phyloP scores from a whole-genome alignment of 2,888 invertebrate species.

The Ypsolopha scabrella region DNA sequence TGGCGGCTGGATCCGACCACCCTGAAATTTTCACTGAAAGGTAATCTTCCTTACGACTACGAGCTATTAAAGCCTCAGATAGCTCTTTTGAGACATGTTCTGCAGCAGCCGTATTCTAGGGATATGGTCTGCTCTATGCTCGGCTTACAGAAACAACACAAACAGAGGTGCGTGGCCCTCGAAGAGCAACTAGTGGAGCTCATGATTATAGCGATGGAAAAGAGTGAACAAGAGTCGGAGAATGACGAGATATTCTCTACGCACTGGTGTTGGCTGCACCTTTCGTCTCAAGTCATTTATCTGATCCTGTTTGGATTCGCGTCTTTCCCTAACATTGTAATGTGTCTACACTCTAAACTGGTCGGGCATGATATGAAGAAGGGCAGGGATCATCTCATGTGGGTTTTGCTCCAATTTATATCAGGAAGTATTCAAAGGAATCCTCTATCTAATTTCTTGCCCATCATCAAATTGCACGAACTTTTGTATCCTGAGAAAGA shows the following conservation, averaged over 20 bases:
- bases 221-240: conserved; percentile 78
- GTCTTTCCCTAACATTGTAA: conserved; percentile 92
- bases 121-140: conserved; percentile 97
- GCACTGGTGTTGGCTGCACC: conserved; percentile 92
- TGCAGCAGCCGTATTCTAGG: conserved; percentile 95
- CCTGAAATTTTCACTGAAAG: conserved; percentile 72
- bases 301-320: conserved; percentile 95
- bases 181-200: conserved; percentile 95
- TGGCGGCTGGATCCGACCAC: conserved; percentile 93
- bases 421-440: conserved; percentile 97
- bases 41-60: conserved; percentile 88
- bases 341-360: conserved; percentile 87
- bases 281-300: conserved; percentile 94
- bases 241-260: conserved; percentile 74
- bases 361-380: conserved; percentile 85
- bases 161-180: conserved; percentile 87
- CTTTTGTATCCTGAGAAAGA: conserved; percentile 94
- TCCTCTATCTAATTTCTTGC: conserved; percentile 87
- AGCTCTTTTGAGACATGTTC: conserved; percentile 85
- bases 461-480: conserved; percentile 92
- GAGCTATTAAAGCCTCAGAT: conserved; percentile 92
- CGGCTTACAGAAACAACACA: conserved; percentile 92
- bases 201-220: conserved; percentile 92
- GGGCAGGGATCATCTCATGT: conserved; percentile 98
- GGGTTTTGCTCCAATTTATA: conserved; percentile 96